Base-by-base conservation (phyloP, 2,797 vertebrate genomes). In the Sebastes aleutianus region DNA sequence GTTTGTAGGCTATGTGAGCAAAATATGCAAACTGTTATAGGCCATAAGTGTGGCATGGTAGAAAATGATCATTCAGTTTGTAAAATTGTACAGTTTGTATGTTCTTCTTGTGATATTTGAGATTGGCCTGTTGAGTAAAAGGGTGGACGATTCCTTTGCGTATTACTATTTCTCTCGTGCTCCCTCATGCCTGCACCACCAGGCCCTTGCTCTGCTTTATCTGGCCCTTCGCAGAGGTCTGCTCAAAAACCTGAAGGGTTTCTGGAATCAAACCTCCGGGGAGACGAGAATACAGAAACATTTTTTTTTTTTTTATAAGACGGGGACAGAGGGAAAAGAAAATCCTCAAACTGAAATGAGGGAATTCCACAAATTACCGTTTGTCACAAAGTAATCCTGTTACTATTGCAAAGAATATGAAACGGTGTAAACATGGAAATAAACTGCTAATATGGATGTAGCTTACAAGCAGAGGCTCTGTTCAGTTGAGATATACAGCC, bases 331-430 rank as follows among this genome's bases (percentile, higher is more conserved):
- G 83, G 69, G 78, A 88, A 86, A 89, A 90, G 90, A 92, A 94
- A 94, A 95, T 93, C 92, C 93, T 91, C 84, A 88, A 89, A 94
- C 92, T 91, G 91, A 95, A 96, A 94, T 95, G 90, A 95, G 94
- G 93, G 95, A 95, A 96, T 96, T 96, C 94, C 92, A 92, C 93
- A 95, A 95, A 95, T 96, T 95, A 94, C 93, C 87, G 85, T 95
- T 96, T 95, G 93, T 95, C 92, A 91, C 93, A 94, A 93, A 93
- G 93, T 96, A 96, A 96, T 96, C 95, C 95, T 96, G 95, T 96
- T 96, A 96, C 92, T 92, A 94, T 89, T 89, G 89, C 93, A 90
- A 90, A 92, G 92, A 95, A 95, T 93, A 92, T 92, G 90, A 93
- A 94, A 94, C 74, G 90, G 85, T 95, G 94, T 94, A 95, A 95